Evolutionary conservation across 2,888 invertebrate species (phyloP).

Genomic region (Drosophila macrospina): DNA sequence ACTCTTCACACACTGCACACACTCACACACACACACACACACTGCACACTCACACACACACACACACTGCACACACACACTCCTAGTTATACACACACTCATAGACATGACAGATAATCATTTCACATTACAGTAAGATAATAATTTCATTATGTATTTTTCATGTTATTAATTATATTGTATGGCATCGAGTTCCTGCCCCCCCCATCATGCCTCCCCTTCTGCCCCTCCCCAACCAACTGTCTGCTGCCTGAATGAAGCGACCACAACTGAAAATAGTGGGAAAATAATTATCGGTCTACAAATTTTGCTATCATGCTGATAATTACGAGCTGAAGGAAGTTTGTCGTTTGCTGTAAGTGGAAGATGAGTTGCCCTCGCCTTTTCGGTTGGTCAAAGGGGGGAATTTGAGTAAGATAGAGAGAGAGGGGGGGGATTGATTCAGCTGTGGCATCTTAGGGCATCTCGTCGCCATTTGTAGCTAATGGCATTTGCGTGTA

Average conservation of each 20-base stretch:
- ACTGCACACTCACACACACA: conserved; percentile 24
- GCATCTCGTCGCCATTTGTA: conserved; percentile 7
- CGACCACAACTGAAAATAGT: conserved; percentile 53
- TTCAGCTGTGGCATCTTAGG: conserved; percentile 2
- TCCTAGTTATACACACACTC: too few species aligned
- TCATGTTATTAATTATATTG: conserved; percentile 79
- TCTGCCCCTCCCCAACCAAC: background rate
- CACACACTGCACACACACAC: conserved; percentile 20
- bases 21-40: conserved; percentile 27
- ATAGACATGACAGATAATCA: conserved; percentile 62
- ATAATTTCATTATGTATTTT: conserved; percentile 81
- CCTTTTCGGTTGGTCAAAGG: conserved; percentile 17
- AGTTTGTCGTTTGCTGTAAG: conserved; percentile 63
- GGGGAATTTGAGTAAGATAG: background rate
- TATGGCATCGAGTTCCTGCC: conserved; percentile 62
- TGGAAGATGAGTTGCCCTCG: conserved; percentile 38
- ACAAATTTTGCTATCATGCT: conserved; percentile 77
- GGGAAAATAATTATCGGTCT: conserved; percentile 76
- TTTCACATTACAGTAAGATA: conserved; percentile 78
- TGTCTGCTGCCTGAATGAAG: background rate
- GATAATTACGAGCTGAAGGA: conserved; percentile 67
- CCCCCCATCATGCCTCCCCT: conserved; percentile 3
- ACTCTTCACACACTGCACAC: conserved; percentile 58
- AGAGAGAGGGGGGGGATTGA: background rate
- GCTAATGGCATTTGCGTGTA: conserved; percentile 71